phyloP scores from a whole-genome alignment of 1,140 invertebrate genomes.

The Meloidogyne hapla region DNA sequence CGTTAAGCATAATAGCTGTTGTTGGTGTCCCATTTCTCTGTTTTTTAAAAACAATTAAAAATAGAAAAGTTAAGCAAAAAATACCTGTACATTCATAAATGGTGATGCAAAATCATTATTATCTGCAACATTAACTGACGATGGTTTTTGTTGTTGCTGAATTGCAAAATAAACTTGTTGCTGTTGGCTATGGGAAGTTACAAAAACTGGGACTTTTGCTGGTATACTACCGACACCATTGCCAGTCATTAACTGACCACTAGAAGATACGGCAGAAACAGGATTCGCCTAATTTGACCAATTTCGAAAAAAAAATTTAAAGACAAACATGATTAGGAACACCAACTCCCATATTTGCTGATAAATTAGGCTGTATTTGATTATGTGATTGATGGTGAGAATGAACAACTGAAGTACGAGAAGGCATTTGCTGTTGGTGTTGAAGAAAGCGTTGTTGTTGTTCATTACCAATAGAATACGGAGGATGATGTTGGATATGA shows the following conservation, averaged over 20 bases:
- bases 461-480: neutral
- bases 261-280: neutral
- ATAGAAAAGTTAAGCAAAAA: neutral
- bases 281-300: neutral
- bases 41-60: neutral
- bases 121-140: neutral
- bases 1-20: neutral
- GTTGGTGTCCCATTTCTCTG: neutral
- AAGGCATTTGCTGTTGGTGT: neutral
- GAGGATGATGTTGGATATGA: neutral
- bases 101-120: neutral
- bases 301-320: neutral
- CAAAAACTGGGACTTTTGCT: neutral
- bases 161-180: neutral
- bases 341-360: slow-evolving; percentile 1
- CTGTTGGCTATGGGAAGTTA: neutral
- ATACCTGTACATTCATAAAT: neutral
- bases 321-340: neutral
- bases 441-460: neutral
- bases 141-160: slow-evolving; percentile 3
- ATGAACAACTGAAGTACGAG: neutral
- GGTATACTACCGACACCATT: neutral
- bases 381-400: neutral
- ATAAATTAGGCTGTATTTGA: neutral
- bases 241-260: neutral